Percentiles rank a stretch among this genome's conserved stretches.
phyloP scores from a whole-genome alignment of 2,797 vertebrate genomes.

The Cirrhinus mrigala region DNA sequence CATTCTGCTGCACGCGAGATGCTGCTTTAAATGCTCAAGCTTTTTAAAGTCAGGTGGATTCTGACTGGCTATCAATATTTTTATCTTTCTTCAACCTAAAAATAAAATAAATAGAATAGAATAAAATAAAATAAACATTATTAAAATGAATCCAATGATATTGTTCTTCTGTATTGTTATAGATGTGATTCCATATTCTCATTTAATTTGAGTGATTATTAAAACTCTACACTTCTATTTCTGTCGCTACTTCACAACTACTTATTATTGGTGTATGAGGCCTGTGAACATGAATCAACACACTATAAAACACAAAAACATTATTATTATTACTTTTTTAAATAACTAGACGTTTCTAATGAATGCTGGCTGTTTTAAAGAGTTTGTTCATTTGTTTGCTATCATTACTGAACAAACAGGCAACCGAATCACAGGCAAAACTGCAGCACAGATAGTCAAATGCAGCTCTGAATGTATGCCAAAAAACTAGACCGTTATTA shows the following conservation, averaged over 20 bases:
- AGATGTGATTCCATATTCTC: not conserved
- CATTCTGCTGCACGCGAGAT: not conserved
- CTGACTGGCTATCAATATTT: not conserved
- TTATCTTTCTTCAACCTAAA: not conserved
- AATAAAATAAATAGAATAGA: too few relatives aligned
- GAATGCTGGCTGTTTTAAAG: not conserved
- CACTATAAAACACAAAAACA: not conserved
- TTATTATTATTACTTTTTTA: not conserved
- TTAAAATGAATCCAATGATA: not conserved
- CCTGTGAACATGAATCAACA: not conserved
- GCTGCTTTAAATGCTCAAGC: not conserved
- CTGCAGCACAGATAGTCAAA: not conserved
- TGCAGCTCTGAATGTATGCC: not conserved
- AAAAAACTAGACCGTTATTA: constrained; percentile 23
- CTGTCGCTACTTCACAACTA: not conserved
- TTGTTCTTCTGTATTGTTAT: not conserved
- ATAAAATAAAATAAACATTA: not conserved
- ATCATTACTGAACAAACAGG: constrained; percentile 16
- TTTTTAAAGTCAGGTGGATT: not conserved
- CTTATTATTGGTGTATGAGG: not conserved
- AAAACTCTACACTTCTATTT: not conserved
- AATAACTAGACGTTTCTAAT: not conserved
- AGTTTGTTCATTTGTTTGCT: not conserved
- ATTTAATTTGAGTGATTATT: not conserved
- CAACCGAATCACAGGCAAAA: not conserved